Evolutionary conservation across 2,113 vertebrate species (phyloP).

Genomic region (Tupaia chinensis): DNA sequence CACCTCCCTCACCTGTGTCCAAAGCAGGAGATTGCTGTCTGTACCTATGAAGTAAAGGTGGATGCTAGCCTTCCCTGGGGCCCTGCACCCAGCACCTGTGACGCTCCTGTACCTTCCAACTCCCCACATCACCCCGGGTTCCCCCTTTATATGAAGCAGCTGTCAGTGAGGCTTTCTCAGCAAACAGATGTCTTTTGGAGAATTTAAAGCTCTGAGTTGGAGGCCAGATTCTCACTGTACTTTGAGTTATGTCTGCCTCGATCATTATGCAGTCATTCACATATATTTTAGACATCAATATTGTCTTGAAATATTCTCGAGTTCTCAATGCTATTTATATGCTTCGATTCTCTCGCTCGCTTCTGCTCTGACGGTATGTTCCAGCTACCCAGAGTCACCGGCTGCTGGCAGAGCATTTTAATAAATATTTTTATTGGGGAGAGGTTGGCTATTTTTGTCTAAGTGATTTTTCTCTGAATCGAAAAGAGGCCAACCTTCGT

Average conservation of each 20-base stretch:
- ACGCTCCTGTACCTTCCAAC: background rate
- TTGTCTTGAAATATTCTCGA: slow-evolving; percentile 41
- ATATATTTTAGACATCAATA: slow-evolving; percentile 44
- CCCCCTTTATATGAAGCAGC: background rate
- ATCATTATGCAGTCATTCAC: slow-evolving; percentile 55
- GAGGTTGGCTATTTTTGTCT: slow-evolving; percentile 48
- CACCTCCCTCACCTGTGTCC: background rate
- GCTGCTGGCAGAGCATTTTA: background rate
- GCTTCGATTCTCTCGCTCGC: background rate
- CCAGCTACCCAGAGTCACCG: background rate
- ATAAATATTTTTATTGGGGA: background rate
- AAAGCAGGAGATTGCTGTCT: fast-evolving
- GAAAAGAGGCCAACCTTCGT: background rate
- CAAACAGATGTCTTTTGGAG: slow-evolving; percentile 31
- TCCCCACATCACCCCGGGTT: background rate
- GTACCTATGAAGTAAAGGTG: background rate
- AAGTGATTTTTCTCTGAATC: background rate
- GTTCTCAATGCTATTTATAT: slow-evolving; percentile 62
- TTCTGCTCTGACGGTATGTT: background rate
- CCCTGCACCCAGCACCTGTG: background rate
- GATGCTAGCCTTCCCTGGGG: background rate
- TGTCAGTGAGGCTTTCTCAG: background rate
- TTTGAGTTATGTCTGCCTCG: slow-evolving; percentile 61
- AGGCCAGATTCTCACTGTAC: slow-evolving; percentile 46
- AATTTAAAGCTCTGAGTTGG: background rate